Evolutionary conservation across 2,797 vertebrate genomes (phyloP).

Genomic region (Lacerta agilis): DNA sequence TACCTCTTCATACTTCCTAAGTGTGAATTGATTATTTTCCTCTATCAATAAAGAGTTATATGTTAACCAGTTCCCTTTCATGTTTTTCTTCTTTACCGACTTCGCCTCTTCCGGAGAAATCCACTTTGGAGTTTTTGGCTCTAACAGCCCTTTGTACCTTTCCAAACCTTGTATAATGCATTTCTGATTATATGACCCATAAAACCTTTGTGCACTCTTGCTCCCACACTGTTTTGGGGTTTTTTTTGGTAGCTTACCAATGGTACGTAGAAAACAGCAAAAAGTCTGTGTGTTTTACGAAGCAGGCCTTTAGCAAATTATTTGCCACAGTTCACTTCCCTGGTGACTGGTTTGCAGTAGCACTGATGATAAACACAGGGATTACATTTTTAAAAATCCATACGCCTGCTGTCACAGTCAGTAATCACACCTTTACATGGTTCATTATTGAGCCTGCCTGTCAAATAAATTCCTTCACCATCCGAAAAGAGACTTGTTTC

Average conservation of each 20-base stretch:
- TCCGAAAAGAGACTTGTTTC: neutral
- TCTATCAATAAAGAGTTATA: too few species aligned
- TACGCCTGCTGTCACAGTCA: constrained; percentile 1
- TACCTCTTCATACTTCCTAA: too few species aligned
- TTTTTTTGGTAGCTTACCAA: neutral
- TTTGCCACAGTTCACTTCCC: constrained; percentile 19
- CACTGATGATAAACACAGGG: constrained; percentile 5
- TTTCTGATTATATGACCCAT: too few species aligned
- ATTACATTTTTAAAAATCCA: constrained; percentile 26
- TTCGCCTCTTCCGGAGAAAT: too few species aligned
- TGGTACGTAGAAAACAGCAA: neutral
- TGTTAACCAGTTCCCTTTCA: too few species aligned
- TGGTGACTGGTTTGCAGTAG: neutral
- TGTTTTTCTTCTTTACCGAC: too few species aligned
- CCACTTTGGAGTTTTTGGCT: too few species aligned
- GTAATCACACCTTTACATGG: constrained; percentile 11
- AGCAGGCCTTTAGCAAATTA: neutral
- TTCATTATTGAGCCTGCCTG: neutral
- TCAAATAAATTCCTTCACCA: constrained; percentile 8
- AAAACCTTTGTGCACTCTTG: too few species aligned
- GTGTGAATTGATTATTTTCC: too few species aligned
- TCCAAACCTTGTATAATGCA: too few species aligned
- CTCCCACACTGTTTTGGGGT: too few species aligned
- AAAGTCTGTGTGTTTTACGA: neutral
- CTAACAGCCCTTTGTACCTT: too few species aligned